phyloP scores from a whole-genome alignment of 2,797 vertebrate genomes.

The Pseudomugil tenellus region DNA sequence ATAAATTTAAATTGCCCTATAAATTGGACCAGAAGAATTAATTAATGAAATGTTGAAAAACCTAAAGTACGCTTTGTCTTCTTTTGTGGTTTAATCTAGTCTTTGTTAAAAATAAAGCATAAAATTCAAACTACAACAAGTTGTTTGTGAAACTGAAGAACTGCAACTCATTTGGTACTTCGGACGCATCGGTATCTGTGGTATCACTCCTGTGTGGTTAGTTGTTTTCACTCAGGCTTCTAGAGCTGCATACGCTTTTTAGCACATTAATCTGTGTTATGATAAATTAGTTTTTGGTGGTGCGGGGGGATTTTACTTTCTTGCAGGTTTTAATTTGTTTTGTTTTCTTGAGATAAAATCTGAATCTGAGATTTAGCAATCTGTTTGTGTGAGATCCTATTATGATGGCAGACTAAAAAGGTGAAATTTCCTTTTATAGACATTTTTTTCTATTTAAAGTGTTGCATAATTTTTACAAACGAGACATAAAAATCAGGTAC shows the following conservation, averaged over 20 bases:
- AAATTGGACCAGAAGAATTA: not conserved
- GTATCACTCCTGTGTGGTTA: not conserved
- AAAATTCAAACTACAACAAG: not conserved
- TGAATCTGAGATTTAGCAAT: not conserved
- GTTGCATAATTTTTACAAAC: not conserved
- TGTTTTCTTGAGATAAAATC: not conserved
- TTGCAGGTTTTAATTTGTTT: too few species aligned
- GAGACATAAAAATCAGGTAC: not conserved
- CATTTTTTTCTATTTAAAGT: not conserved
- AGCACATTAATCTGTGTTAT: not conserved
- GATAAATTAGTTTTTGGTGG: too few species aligned
- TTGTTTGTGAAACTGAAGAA: not conserved
- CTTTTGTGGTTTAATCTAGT: not conserved
- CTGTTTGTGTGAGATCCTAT: not conserved
- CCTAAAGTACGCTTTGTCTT: not conserved
- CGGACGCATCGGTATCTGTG: too few species aligned
- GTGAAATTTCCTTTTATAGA: not conserved
- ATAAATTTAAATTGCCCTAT: not conserved
- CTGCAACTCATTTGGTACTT: not conserved
- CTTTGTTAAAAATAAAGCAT: slow-evolving; percentile 9
- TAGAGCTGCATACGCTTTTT: too few species aligned
- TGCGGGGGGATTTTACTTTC: too few species aligned
- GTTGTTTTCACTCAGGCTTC: not conserved
- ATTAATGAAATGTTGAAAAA: too few species aligned
- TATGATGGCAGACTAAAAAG: not conserved